Evolutionary conservation across 2,888 invertebrate genomes (phyloP).

Genomic region (Tetheella fluctuosa): DNA sequence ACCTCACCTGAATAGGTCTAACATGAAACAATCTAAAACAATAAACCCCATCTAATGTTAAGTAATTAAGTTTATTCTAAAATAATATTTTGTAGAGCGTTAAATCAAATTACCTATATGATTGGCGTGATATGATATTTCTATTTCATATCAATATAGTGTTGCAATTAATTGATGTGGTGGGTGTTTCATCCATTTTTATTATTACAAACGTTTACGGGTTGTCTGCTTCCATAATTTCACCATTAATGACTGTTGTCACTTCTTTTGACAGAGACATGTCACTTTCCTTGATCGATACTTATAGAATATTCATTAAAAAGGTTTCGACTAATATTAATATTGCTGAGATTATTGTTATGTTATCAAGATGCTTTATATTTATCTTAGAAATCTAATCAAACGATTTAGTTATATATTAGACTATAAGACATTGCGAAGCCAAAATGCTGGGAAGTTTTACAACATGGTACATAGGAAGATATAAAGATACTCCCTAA

Average conservation of each 20-base stretch:
- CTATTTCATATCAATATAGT: not conserved
- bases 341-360: no score
- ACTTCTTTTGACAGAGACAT: not conserved
- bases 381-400: no score
- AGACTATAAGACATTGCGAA: no score
- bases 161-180: no score
- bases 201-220: not conserved
- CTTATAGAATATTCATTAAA: no score
- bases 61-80: not conserved
- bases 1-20: slow-evolving; percentile 2
- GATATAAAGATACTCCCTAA: not conserved
- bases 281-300: not conserved
- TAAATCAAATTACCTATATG: not conserved
- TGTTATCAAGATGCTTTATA: no score
- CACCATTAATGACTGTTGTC: not conserved
- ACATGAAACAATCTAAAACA: slow-evolving; percentile 5
- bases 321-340: no score
- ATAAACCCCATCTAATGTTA: not conserved
- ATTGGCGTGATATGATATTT: not conserved
- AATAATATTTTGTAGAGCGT: not conserved
- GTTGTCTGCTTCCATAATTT: not conserved
- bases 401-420: no score
- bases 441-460: no score
- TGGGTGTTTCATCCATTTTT: not conserved
- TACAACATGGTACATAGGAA: no score